These are phyloP conservation scores for Lasiurus borealis DNA, from an alignment of 2,113 vertebrate genomes.

Conservation along the genomic window DNA sequence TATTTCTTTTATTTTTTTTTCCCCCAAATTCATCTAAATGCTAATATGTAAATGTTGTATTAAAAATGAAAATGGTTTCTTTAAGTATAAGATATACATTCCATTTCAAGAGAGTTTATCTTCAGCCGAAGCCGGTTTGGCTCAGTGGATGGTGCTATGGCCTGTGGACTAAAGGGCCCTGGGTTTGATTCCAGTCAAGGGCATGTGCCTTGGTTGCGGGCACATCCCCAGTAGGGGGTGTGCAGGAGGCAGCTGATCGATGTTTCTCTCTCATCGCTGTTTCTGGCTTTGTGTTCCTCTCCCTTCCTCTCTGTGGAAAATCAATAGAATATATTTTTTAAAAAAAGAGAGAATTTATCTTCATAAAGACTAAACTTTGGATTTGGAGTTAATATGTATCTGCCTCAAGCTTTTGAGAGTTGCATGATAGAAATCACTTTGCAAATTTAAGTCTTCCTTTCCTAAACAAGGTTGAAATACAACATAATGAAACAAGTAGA, in stretches of 20 bases:
- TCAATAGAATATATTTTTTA: no score
- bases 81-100: background rate
- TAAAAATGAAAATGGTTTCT: slow-evolving; percentile 44
- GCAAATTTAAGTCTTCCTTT: slow-evolving; percentile 34
- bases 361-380: background rate
- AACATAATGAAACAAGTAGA: background rate
- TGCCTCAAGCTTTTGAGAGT: background rate
- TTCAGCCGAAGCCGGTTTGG: background rate
- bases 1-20: slow-evolving; percentile 61
- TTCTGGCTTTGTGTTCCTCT: no score
- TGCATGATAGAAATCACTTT: slow-evolving; percentile 13
- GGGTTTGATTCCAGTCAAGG: no score
- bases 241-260: no score
- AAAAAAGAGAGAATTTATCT: background rate
- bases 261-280: no score
- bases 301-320: no score
- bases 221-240: no score
- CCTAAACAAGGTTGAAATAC: background rate
- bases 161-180: no score
- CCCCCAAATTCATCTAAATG: slow-evolving; percentile 18
- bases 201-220: no score
- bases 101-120: slow-evolving; percentile 3
- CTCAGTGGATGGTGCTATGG: no score
- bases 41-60: slow-evolving; percentile 21
- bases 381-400: slow-evolving; percentile 14